Base-by-base conservation (phyloP, 1,140 invertebrate genomes). In the Tetraneura akinire region DNA sequence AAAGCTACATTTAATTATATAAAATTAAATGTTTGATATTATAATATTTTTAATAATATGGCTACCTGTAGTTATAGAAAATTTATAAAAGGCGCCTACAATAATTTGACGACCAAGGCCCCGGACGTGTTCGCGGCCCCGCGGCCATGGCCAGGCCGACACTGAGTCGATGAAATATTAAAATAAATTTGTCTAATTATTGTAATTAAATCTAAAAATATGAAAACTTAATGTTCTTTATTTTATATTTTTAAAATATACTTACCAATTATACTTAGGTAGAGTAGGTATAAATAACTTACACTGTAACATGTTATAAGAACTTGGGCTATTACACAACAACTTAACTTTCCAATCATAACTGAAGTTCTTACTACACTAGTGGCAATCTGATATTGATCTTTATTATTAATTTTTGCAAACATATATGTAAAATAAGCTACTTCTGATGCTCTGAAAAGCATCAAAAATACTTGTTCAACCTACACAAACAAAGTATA, bases 371-470 rank as follows among this genome's bases (percentile, higher is more conserved):
- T 68, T 10, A 81, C 49, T 64, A 26, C 26, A 26, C 92, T 90
- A 0, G 93, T 93, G 2, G 94, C 93, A 81, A 89, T 87, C 83
- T 94, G 91, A 84, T 94, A 96, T 83, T 91, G 89, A 37, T 89
- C 86, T 82, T 88, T 89, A 78, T 91, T 89, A n/a, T 62, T 47
- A 62, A 97, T 94, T 88, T 95, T 94, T 10, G 95, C 94, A 87
- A 96, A 98, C 82, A 97, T 95, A 83, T 97, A 98, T 0, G 95
- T 96, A 82, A 91, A 94, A 86, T 97, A 97, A 0, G 95, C 95
- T 0, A 97, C 91, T 87, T 97, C 95, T 10, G 94, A 90, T 0
- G 95, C 94, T 84, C 93, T 90, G 83, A 93, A 94, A 10, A 94
- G 86, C 3, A 94, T 95, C 86, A 93, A 96, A 80, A 92, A 88